Percentiles rank a stretch among this genome's conserved stretches.
These are phyloP conservation scores for Philhelius pedissequus DNA, from an alignment of 2,888 invertebrate species.

Conservation along the genomic window DNA sequence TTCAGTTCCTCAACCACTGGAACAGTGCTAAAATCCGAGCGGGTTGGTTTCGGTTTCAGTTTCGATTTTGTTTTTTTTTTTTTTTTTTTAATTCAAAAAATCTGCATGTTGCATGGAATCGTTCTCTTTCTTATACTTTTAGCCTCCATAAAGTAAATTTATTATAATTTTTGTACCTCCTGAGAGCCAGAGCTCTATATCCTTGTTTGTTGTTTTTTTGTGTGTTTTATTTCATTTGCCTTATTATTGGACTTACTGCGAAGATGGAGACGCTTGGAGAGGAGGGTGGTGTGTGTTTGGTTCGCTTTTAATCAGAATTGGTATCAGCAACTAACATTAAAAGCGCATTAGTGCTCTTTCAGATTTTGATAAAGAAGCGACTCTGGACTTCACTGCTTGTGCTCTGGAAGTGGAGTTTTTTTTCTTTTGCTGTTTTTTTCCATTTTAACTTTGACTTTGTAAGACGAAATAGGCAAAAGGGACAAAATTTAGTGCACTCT, in stretches of 20 bases:
- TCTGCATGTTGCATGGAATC: slow-evolving; percentile 39
- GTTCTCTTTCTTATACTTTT: slow-evolving; percentile 32
- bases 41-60: background rate
- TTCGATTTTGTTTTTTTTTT: too few species aligned
- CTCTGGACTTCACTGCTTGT: slow-evolving; percentile 41
- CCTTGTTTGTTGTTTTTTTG: slow-evolving; percentile 33
- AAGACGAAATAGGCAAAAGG: slow-evolving; percentile 26
- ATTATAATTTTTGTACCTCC: slow-evolving; percentile 32
- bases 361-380: slow-evolving; percentile 70
- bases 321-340: slow-evolving; percentile 79
- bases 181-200: slow-evolving; percentile 11
- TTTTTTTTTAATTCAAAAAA: background rate
- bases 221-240: slow-evolving; percentile 26
- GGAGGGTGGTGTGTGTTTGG: slow-evolving; percentile 62
- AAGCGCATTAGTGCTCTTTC: slow-evolving; percentile 79
- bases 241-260: slow-evolving; percentile 40
- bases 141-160: slow-evolving; percentile 63
- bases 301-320: slow-evolving; percentile 75
- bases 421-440: background rate
- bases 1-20: slow-evolving; percentile 1
- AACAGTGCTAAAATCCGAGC: slow-evolving; percentile 41
- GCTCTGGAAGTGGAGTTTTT: background rate
- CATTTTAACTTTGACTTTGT: background rate
- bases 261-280: background rate
- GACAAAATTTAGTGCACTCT: background rate